Evolutionary conservation across 2,113 vertebrate genomes (phyloP).

Genomic region (Zosterops pallidus): DNA sequence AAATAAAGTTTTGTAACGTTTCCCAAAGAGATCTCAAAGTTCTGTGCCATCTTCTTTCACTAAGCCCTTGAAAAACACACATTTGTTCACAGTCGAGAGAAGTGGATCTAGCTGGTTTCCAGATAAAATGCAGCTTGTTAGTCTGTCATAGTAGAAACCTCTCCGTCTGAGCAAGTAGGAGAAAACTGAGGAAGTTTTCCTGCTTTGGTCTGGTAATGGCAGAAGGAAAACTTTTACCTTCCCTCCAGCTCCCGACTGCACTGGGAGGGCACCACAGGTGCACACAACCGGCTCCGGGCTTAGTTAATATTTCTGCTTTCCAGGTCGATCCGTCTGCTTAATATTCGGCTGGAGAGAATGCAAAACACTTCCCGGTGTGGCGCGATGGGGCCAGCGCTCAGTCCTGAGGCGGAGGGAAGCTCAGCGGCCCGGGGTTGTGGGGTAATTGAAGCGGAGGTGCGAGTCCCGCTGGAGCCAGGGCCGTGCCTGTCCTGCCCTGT

Average conservation of each 20-base stretch:
- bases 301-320: neutral
- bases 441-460: neutral
- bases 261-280: neutral
- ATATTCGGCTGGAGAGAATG: neutral
- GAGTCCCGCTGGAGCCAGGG: neutral
- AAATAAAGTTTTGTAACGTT: neutral
- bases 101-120: neutral
- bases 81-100: neutral
- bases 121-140: neutral
- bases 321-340: neutral
- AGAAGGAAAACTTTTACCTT: neutral
- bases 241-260: rapidly evolving
- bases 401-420: neutral
- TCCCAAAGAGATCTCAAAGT: neutral
- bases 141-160: neutral
- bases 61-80: neutral
- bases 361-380: neutral
- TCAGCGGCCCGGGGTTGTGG: rapidly evolving
- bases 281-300: rapidly evolving
- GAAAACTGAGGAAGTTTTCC: neutral
- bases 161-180: neutral
- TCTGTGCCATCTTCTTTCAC: neutral
- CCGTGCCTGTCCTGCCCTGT: neutral
- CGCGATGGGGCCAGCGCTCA: neutral
- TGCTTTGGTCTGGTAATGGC: neutral